Evolutionary conservation across 2,888 invertebrate species (phyloP).

Genomic region (Embidobia sp.): DNA sequence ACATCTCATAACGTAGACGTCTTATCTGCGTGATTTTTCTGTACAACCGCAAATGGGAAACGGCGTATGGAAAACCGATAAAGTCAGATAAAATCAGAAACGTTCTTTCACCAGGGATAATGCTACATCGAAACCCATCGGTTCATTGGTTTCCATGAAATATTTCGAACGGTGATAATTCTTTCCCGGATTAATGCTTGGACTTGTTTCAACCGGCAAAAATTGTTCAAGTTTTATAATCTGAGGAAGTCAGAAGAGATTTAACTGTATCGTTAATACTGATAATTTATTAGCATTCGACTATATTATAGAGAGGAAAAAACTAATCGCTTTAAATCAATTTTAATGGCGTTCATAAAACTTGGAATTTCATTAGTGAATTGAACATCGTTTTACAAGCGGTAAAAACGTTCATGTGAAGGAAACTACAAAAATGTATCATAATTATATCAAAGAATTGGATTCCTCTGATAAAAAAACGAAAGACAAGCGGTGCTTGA

Average conservation of each 20-base stretch:
- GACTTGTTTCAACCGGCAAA: slow-evolving; percentile 8
- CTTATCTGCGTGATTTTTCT: slow-evolving; percentile 27
- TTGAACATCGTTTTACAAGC: too few relatives aligned
- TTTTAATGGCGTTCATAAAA: too few relatives aligned
- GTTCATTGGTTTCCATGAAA: slow-evolving; percentile 40
- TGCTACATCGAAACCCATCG: slow-evolving; percentile 24
- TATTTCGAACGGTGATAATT: slow-evolving; percentile 32
- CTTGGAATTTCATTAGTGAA: too few relatives aligned
- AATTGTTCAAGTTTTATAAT: slow-evolving; percentile 20
- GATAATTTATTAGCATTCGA: slow-evolving; percentile 4
- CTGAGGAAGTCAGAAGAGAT: slow-evolving; percentile 14
- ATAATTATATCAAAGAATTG: too few relatives aligned
- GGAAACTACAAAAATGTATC: too few relatives aligned
- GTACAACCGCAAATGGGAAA: slow-evolving; percentile 26
- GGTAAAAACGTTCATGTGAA: too few relatives aligned
- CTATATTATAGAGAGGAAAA: too few relatives aligned
- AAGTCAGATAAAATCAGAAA: slow-evolving; percentile 43
- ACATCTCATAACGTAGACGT: slow-evolving; percentile 9
- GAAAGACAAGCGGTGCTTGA: too few relatives aligned
- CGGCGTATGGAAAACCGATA: slow-evolving; percentile 30
- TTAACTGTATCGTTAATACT: slow-evolving; percentile 12
- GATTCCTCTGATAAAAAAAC: too few relatives aligned
- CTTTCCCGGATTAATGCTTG: slow-evolving; percentile 27
- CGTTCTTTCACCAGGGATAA: slow-evolving; percentile 21
- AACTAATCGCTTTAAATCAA: too few relatives aligned